Evolutionary conservation across 2,113 vertebrate genomes (phyloP), one percentile per base, ranked within the genome.

Genomic region (Crotalus tigris): DNA sequence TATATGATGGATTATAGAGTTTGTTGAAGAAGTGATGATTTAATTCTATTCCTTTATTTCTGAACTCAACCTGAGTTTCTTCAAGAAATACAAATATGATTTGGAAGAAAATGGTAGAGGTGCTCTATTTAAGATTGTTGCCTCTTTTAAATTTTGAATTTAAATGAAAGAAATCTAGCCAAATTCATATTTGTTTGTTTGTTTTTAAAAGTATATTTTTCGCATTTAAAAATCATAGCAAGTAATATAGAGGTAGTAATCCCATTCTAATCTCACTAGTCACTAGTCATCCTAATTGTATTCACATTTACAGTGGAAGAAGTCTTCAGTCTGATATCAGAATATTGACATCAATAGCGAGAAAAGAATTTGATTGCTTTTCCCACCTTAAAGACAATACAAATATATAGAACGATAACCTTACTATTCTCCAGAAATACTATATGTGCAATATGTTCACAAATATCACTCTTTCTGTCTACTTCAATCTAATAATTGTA

Each of bases 71-170:
- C 89, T 29, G 91, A 95, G 87, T 86, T 96, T 92, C 90, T 95
- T 21, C 53, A 96, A 94, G 93, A 85, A 94, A 93, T 88, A 13
- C 2, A 94, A 58, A 94, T 96, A 94, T 95, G 94, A 87, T 96
- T 87, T 33, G 90, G 91, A 92, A 81, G 93, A 95, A 90, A 95
- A 93, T 92, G 91, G 94, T 91, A 94, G 91, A 95, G 86, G 87
- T 94, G 57, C 89, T 96, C 95, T 96, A 94, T 95, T 95, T 96
- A 93, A 96, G 95, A 94, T 96, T 92, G 94, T 94, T 87, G 69
- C 85, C 90, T 92, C 92, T 95, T 58, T 0, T 93, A 92, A 19
- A 85, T 94, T 93, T 94, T 94, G 92, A 95, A 91, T 58, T 94
- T 88, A 93, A 95, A 96, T 96, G 94, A 95, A 91, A 89, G 94